A percentile compares a stretch with the other conserved stretches of the same genome.
These are phyloP conservation scores for Brachypodius melanocephalos DNA, from an alignment of 2,113 vertebrate species.

Conservation along the genomic window DNA sequence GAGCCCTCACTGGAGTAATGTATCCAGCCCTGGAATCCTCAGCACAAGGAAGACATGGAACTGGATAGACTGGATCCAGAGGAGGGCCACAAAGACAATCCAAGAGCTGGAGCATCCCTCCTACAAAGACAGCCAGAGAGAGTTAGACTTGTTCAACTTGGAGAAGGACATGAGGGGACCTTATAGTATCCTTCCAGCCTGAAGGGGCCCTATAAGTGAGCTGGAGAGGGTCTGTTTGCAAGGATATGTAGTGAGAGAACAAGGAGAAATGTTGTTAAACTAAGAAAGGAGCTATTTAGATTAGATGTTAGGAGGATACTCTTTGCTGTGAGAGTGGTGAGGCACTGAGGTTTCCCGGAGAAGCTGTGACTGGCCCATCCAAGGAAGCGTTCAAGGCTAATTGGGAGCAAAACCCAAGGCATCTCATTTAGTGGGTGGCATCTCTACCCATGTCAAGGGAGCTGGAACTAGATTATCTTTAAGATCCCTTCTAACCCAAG, in stretches of 20 bases:
- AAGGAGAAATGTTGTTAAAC: not conserved
- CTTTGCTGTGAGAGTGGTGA: not conserved
- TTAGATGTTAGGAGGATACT: not conserved
- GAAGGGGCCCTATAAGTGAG: not conserved
- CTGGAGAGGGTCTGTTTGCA: not conserved
- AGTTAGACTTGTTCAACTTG: not conserved
- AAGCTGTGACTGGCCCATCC: not conserved
- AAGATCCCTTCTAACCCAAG: not conserved
- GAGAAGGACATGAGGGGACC: not conserved
- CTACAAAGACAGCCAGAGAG: not conserved
- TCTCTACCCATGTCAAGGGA: not conserved
- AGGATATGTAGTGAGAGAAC: not conserved
- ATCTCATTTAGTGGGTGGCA: not conserved
- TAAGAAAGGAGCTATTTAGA: not conserved
- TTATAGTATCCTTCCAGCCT: not conserved
- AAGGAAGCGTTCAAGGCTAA: not conserved
- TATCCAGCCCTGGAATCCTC: not conserved
- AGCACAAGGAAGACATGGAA: not conserved
- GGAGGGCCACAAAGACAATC: not conserved
- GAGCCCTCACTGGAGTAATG: not conserved
- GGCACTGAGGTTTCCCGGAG: not conserved
- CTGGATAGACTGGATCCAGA: not conserved
- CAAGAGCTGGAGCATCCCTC: not conserved
- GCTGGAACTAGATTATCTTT: not conserved
- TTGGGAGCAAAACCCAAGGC: not conserved